Percentiles rank a stretch among this genome's conserved stretches.
phyloP scores from a whole-genome alignment of 2,797 vertebrate genomes.

The Epinephelus malabaricus region DNA sequence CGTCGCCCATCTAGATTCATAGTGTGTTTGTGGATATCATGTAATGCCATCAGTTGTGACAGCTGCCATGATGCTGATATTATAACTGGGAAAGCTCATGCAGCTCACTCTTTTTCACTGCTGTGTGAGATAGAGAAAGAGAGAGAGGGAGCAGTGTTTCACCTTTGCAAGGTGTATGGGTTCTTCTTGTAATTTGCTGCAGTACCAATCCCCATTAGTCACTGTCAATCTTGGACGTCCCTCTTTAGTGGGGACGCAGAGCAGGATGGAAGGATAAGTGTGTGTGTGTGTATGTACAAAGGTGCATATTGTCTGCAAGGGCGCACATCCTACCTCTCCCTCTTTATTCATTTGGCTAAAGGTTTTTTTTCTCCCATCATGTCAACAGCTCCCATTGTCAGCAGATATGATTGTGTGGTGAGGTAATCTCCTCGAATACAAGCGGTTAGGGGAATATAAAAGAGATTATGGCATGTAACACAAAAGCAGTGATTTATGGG shows the following conservation, averaged over 20 bases:
- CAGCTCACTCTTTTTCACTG: not conserved
- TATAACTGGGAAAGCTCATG: conserved; percentile 37
- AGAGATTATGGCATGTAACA: conserved; percentile 66
- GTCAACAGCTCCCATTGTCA: conserved; percentile 79
- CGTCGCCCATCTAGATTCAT: not conserved
- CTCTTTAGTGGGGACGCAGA: conserved; percentile 61
- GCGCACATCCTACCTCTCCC: conserved; percentile 43
- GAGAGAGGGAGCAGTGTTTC: conserved; percentile 30
- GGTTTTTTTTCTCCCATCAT: conserved; percentile 36
- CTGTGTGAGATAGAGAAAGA: not conserved
- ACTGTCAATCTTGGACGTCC: conserved; percentile 78
- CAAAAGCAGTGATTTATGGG: conserved; percentile 81
- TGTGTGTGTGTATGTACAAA: conserved; percentile 53
- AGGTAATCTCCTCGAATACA: conserved; percentile 73
- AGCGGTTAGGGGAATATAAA: conserved; percentile 73
- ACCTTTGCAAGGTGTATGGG: conserved; percentile 57
- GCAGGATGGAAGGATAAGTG: conserved; percentile 54
- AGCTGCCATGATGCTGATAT: conserved; percentile 32
- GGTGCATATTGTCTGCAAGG: conserved; percentile 66
- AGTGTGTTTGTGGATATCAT: conserved; percentile 8
- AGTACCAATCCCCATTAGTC: conserved; percentile 79
- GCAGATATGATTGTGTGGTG: conserved; percentile 76
- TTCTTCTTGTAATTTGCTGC: conserved; percentile 76
- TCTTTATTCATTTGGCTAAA: conserved; percentile 70
- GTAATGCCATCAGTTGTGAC: conserved; percentile 47